Evolutionary conservation across 1,140 invertebrate species (phyloP), one percentile per base, ranked within the genome.

Genomic region (Platyscapa corneri): DNA sequence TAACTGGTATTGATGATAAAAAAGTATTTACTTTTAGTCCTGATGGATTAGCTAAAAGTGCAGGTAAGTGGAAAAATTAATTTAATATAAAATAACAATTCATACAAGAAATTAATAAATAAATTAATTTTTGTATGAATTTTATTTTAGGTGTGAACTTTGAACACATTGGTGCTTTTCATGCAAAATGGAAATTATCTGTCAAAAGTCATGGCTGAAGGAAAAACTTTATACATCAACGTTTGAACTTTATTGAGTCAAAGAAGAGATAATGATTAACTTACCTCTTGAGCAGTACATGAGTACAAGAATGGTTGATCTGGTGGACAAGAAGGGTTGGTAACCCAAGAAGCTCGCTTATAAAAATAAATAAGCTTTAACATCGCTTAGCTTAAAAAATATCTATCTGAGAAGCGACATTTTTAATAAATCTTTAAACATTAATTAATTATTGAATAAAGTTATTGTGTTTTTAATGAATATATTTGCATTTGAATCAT

Each of bases 111-210:
- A 23, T 87, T 82, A n/a, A 64, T 37, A 82, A 82, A 84, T 82
- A 27, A 67, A 89, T 60, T 60, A 82, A 83, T 87, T 79, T 72
- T 75, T 75, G 89, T 27, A 27, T 27, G 18, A 5, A 0, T 2
- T 88, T 27, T 3, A 0, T 2, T 88, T 27, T 86, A 95, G 96
- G 95, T 86, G 94, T 96, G 39, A 94, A 94, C 87, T 92, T 96
- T 53, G 95, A 96, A 90, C 94, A 95, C 77, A 95, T 96, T 84
- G 94, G 94, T 87, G 91, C 94, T 53, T 96, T 96, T 92, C 94
- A 95, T 88, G 93, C 93, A 53, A 96, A 96, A 91, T 96, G 96
- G 96, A 95, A 95, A 91, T 94, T 94, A 89, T 95, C 94, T 8
- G 93, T 93, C 87, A 96, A 95, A 91, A 95, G 94, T 86, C 95